Conservation (phyloP, 2,888 invertebrate species). For the Protonemura montana region DNA sequence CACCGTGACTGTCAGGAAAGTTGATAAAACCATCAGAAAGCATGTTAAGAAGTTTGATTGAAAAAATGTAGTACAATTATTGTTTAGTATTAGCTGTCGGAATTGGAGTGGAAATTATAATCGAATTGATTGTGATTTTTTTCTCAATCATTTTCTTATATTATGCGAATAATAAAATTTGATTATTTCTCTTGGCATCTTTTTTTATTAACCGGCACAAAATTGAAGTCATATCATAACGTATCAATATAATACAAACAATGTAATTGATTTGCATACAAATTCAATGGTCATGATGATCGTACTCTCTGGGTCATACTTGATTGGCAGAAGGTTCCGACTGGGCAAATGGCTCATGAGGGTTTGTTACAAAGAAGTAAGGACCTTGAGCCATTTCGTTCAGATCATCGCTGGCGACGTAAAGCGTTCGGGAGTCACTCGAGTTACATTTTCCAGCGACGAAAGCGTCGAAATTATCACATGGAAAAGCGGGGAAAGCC, state of each 20-base stretch:
- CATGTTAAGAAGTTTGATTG: not conserved
- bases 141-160: not conserved
- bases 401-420: slow-evolving; percentile 21
- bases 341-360: slow-evolving; percentile 33
- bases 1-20: not conserved
- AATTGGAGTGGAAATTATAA: not conserved
- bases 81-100: not conserved
- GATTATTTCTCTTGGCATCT: not conserved
- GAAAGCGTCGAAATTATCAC: slow-evolving; percentile 51
- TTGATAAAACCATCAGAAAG: not conserved
- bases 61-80: not conserved
- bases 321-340: not conserved
- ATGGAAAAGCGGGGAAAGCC: slow-evolving; percentile 53
- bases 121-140: not conserved
- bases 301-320: not conserved
- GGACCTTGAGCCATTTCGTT: slow-evolving; percentile 42
- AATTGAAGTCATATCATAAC: not conserved
- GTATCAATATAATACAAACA: not conserved
- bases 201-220: not conserved
- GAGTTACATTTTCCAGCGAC: slow-evolving; percentile 43
- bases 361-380: slow-evolving; percentile 43
- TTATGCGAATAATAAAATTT: not conserved
- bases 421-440: not conserved
- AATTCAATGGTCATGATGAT: not conserved
- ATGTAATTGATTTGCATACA: not conserved